A percentile compares a stretch with the other conserved stretches of the same genome.
Conservation (phyloP, 2,888 invertebrate genomes). For the Eueremaeus valkanovi region DNA sequence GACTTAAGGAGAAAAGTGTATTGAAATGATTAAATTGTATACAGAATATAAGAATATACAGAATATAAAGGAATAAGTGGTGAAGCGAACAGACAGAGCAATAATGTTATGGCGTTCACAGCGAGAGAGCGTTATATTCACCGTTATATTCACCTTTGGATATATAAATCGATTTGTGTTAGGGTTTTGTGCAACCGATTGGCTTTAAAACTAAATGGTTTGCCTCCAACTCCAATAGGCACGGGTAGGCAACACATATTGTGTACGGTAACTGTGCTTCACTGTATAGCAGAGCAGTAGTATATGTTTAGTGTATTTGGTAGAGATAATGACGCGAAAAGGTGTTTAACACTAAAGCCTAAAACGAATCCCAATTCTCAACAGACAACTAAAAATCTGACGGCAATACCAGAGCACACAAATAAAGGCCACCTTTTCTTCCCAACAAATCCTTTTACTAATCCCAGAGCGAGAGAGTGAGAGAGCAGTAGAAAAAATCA, state of each 20-base stretch:
- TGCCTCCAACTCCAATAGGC: background rate
- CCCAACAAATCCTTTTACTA: background rate
- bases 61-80: background rate
- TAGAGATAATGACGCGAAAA: constrained; percentile 12
- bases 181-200: background rate
- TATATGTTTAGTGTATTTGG: background rate
- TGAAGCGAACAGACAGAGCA: background rate
- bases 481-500: background rate
- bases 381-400: constrained; percentile 15
- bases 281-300: background rate
- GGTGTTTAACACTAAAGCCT: constrained; percentile 26
- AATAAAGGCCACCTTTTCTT: constrained; percentile 17
- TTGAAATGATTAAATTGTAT: background rate
- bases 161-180: constrained; percentile 1
- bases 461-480: background rate
- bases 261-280: no score
- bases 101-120: background rate
- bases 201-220: constrained; percentile 12
- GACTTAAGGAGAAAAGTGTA: background rate
- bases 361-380: constrained; percentile 23
- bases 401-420: background rate
- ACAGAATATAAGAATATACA: no score
- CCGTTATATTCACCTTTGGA: background rate
- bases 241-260: no score
- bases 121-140: constrained; percentile 17